Conservation (phyloP, 2,888 invertebrate species). For the Nysson spinosus region DNA sequence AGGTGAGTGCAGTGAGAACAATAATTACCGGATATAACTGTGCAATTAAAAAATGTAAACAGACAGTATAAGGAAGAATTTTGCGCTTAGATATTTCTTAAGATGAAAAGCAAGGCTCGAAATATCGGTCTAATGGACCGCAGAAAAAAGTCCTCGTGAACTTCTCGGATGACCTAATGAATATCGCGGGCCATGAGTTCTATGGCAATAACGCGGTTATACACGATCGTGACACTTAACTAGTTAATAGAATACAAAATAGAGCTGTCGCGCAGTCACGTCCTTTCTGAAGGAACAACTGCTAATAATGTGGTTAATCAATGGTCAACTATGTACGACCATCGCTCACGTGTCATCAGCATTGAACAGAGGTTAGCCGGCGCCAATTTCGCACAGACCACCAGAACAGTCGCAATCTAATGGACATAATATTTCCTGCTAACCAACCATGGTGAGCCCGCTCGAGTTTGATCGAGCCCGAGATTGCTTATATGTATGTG, state of each 20-base stretch:
- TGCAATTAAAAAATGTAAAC: no score
- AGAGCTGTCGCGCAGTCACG: background rate
- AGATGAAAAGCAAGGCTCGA: no score
- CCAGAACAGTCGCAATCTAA: conserved; percentile 60
- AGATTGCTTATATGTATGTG: conserved; percentile 77
- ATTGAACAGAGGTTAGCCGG: conserved; percentile 46
- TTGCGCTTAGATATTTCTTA: no score
- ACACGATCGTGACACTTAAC: background rate
- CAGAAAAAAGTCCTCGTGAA: no score
- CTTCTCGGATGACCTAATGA: no score
- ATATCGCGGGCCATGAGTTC: no score
- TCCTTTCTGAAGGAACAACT: conserved; percentile 38
- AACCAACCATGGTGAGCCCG: conserved; percentile 41
- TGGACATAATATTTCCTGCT: conserved; percentile 67
- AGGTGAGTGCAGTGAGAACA: no score
- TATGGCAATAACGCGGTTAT: no score
- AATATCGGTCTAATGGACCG: no score
- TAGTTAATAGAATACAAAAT: conserved; percentile 10
- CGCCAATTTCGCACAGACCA: conserved; percentile 61
- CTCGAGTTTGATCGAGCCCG: conserved; percentile 73
- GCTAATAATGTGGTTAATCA: conserved; percentile 58
- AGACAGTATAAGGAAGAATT: no score
- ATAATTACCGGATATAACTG: no score
- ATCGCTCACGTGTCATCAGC: conserved; percentile 65
- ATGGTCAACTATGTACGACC: conserved; percentile 46